Percentiles rank a stretch among this genome's conserved stretches.
phyloP scores from a whole-genome alignment of 2,797 vertebrate genomes.

The Pteronotus mesoamericanus region DNA sequence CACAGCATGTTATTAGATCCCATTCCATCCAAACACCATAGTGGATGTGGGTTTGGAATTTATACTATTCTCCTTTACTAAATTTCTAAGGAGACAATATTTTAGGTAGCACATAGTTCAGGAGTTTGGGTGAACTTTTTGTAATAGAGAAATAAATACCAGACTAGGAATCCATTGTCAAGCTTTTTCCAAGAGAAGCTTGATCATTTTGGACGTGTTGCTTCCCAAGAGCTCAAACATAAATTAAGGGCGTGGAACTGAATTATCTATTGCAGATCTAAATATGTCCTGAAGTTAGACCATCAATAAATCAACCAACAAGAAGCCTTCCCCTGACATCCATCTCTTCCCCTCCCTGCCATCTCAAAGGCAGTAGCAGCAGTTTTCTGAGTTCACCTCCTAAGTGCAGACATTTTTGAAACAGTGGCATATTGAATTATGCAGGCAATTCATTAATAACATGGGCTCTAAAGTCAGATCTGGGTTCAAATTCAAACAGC shows the following conservation, averaged over 20 bases:
- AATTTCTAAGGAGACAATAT: neutral
- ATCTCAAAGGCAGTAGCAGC: neutral
- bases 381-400: neutral
- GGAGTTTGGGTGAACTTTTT: neutral
- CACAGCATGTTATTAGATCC: neutral
- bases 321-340: neutral
- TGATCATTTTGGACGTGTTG: neutral
- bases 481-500: neutral
- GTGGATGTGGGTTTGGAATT: neutral
- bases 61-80: neutral
- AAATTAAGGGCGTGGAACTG: slow-evolving; percentile 17
- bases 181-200: neutral
- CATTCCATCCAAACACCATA: neutral
- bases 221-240: neutral
- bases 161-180: neutral
- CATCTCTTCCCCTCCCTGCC: no score
- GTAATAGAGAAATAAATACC: neutral
- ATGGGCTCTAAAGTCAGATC: neutral
- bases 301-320: neutral
- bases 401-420: neutral
- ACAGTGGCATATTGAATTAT: neutral
- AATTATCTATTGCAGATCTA: slow-evolving; percentile 23
- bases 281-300: neutral
- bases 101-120: neutral
- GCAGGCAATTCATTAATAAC: neutral